Evolutionary conservation across 1,140 invertebrate species (phyloP).

Genomic region (Drusus annulatus): DNA sequence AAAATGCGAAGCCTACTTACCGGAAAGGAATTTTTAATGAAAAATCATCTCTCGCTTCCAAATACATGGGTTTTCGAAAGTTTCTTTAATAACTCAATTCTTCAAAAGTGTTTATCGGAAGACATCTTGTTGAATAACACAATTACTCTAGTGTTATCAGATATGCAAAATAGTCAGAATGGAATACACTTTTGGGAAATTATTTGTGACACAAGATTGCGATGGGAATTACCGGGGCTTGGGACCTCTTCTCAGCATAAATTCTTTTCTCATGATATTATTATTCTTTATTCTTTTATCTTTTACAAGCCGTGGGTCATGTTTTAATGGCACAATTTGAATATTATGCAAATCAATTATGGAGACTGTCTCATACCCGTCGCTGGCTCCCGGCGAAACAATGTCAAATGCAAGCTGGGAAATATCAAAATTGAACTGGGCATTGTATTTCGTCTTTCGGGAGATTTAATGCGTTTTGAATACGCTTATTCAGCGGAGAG

Average conservation of each 20-base stretch:
- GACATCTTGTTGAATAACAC: slow-evolving; percentile 8
- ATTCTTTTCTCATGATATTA: slow-evolving; percentile 46
- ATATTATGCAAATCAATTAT: slow-evolving; percentile 50
- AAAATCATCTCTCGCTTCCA: too few relatives aligned
- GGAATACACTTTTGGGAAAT: slow-evolving; percentile 17
- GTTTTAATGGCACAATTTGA: slow-evolving; percentile 48
- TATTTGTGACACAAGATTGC: slow-evolving; percentile 34
- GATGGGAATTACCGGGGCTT: slow-evolving; percentile 10
- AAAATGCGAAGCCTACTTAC: too few relatives aligned
- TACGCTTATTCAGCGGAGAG: neutral
- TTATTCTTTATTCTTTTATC: slow-evolving; percentile 16
- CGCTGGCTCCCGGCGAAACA: slow-evolving; percentile 37
- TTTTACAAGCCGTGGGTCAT: slow-evolving; percentile 45
- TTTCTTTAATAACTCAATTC: too few relatives aligned
- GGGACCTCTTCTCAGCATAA: slow-evolving; percentile 16
- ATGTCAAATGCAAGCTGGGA: slow-evolving; percentile 36
- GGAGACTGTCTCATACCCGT: slow-evolving; percentile 35
- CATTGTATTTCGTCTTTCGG: slow-evolving; percentile 1
- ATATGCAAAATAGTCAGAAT: slow-evolving; percentile 32
- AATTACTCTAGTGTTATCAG: slow-evolving; percentile 25
- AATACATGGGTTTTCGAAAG: too few relatives aligned
- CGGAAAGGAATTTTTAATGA: too few relatives aligned
- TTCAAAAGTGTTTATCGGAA: neutral
- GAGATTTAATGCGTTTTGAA: slow-evolving; percentile 16
- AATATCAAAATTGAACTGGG: slow-evolving; percentile 27